Percentiles rank a stretch among this genome's conserved stretches.
These are phyloP conservation scores for Drosophila nasuta DNA, from an alignment of 1,140 invertebrate genomes.

Conservation along the genomic window DNA sequence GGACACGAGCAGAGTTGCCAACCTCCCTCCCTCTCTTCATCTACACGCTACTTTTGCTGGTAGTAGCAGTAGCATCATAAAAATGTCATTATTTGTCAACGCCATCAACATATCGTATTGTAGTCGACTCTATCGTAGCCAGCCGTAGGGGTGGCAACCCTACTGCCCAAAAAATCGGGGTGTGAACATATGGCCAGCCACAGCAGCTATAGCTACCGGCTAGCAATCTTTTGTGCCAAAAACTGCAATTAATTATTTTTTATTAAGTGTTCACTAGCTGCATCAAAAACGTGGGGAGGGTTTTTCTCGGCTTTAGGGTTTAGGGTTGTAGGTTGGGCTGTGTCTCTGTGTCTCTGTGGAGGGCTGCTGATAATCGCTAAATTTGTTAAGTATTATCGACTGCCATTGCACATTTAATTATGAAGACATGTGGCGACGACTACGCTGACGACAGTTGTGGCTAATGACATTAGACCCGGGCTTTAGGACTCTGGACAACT, in stretches of 20 bases:
- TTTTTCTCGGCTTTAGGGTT: background rate
- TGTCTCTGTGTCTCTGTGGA: background rate
- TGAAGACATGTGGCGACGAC: slow-evolving; percentile 74
- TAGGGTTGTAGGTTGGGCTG: background rate
- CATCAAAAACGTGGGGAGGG: background rate
- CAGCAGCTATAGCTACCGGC: slow-evolving; percentile 8
- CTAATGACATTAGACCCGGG: slow-evolving; percentile 67
- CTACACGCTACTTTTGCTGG: background rate
- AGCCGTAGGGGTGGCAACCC: slow-evolving; percentile 32
- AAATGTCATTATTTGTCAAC: slow-evolving; percentile 83
- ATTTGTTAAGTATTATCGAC: slow-evolving; percentile 77
- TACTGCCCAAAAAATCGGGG: slow-evolving; percentile 30
- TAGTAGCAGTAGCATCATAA: slow-evolving; percentile 49
- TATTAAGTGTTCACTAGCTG: slow-evolving; percentile 63
- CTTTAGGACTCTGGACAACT: no score
- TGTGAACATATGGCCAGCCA: slow-evolving; percentile 69
- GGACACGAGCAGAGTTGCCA: slow-evolving; percentile 32
- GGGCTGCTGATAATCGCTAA: slow-evolving; percentile 60
- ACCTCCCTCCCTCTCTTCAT: background rate
- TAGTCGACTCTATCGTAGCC: slow-evolving; percentile 11
- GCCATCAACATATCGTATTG: slow-evolving; percentile 58
- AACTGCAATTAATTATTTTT: slow-evolving; percentile 80
- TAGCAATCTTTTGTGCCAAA: slow-evolving; percentile 63
- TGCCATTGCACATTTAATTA: slow-evolving; percentile 71
- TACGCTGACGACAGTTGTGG: slow-evolving; percentile 76